Percentiles rank a stretch among this genome's conserved stretches.
Conservation (phyloP, 2,113 vertebrate species). For the Salvelinus alpinus region DNA sequence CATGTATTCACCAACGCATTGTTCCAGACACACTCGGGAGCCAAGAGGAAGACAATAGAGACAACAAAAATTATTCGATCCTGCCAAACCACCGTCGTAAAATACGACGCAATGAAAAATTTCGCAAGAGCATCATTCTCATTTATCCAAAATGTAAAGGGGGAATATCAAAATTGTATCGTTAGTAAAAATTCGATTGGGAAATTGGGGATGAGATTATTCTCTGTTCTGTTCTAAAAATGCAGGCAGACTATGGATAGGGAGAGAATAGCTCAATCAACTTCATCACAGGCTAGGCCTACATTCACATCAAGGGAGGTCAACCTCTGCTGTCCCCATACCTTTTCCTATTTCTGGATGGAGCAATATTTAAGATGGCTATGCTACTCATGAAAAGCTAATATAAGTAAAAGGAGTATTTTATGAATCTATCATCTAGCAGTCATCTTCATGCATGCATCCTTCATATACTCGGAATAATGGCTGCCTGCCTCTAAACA, state of each 20-base stretch:
- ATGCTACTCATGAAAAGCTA: neutral
- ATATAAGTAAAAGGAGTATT: neutral
- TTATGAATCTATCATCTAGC: neutral
- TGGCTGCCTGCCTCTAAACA: too few species aligned
- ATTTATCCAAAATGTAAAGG: neutral
- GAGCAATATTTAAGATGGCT: neutral
- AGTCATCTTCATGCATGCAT: too few species aligned
- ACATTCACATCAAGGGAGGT: neutral
- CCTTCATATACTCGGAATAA: too few species aligned
- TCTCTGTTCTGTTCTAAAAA: neutral
- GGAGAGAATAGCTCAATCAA: neutral
- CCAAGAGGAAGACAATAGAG: constrained; percentile 7
- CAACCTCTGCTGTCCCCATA: neutral
- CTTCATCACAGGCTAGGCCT: neutral
- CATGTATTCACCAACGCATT: constrained; percentile 5
- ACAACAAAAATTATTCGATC: neutral
- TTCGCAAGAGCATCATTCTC: neutral
- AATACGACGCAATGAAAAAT: neutral
- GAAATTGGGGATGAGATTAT: neutral
- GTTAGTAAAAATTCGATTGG: neutral
- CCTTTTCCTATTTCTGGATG: neutral
- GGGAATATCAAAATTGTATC: neutral
- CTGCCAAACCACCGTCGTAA: neutral
- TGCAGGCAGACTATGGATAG: neutral
- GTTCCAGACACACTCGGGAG: constrained; percentile 14